phyloP scores from a whole-genome alignment of 1,140 invertebrate species.

The Drosophila mojavensis region DNA sequence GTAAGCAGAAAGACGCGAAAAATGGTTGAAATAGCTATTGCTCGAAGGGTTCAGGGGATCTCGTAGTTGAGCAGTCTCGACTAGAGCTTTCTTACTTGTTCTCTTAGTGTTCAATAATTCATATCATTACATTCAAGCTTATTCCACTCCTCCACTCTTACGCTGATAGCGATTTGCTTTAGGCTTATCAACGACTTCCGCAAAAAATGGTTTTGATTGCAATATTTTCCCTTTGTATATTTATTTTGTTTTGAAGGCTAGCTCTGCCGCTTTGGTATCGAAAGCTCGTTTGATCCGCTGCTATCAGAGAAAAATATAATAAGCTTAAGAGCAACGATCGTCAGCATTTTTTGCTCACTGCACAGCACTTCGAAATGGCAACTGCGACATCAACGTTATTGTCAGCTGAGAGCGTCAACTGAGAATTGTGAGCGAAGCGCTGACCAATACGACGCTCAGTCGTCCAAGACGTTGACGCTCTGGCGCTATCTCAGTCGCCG shows the following conservation, averaged over 20 bases:
- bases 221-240: constrained; percentile 7
- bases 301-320: background rate
- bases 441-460: constrained; percentile 57
- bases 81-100: too few relatives aligned
- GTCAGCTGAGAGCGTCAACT: constrained; percentile 20
- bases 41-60: too few relatives aligned
- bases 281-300: constrained; percentile 6
- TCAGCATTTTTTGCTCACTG: constrained; percentile 26
- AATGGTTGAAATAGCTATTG: too few relatives aligned
- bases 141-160: background rate
- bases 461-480: constrained; percentile 37
- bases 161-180: constrained; percentile 8
- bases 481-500: constrained; percentile 2
- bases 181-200: constrained; percentile 40
- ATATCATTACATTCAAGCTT: too few relatives aligned
- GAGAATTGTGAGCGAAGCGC: constrained; percentile 55
- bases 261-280: constrained; percentile 5
- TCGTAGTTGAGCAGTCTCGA: too few relatives aligned
- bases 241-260: constrained; percentile 34
- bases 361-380: constrained; percentile 28
- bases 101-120: too few relatives aligned
- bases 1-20: too few relatives aligned
- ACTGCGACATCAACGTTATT: constrained; percentile 3
- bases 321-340: constrained; percentile 43
- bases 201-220: constrained; percentile 11